A percentile compares a stretch with the other conserved stretches of the same genome.
phyloP scores from a whole-genome alignment of 2,888 invertebrate species.

The Zonitis immaculata region DNA sequence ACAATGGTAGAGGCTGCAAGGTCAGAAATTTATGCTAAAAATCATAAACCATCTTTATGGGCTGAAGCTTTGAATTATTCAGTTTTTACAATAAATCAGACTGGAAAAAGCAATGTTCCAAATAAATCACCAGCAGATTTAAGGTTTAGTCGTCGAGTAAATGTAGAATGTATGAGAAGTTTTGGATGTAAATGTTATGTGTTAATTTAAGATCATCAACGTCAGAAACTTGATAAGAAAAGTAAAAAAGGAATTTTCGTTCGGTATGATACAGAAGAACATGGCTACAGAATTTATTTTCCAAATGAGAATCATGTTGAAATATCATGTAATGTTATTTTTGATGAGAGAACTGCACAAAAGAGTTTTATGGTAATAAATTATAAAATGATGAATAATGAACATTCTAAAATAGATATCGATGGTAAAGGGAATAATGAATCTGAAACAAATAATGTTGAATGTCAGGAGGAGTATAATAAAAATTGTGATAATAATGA shows the following conservation, averaged over 20 bases:
- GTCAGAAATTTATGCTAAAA: constrained; percentile 23
- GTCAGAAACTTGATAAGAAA: constrained; percentile 22
- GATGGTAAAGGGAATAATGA: constrained; percentile 8
- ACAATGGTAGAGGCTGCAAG: constrained; percentile 35
- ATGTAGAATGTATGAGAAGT: constrained; percentile 13
- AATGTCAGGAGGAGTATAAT: constrained; percentile 2
- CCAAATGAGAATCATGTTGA: constrained; percentile 16
- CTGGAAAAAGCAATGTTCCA: constrained; percentile 23
- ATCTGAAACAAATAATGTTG: background rate
- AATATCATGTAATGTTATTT: constrained; percentile 2
- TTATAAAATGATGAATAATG: too few species aligned
- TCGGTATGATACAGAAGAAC: constrained; percentile 20
- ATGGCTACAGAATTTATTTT: constrained; percentile 19
- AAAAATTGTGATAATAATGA: constrained; percentile 3
- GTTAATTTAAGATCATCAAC: constrained; percentile 21
- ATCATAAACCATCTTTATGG: constrained; percentile 23
- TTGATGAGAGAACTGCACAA: constrained; percentile 9
- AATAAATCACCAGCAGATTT: constrained; percentile 23
- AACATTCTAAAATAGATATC: too few species aligned
- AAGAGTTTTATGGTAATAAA: background rate
- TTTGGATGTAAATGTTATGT: constrained; percentile 28
- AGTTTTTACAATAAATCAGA: constrained; percentile 28
- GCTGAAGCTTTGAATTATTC: constrained; percentile 30
- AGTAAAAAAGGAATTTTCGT: constrained; percentile 23
- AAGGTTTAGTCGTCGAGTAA: constrained; percentile 22